Evolutionary conservation across 37 sponge, comb jelly and placozoan genomes (phyloP), one percentile per base, ranked within the genome.

Genomic region (Axinella damicornis): DNA sequence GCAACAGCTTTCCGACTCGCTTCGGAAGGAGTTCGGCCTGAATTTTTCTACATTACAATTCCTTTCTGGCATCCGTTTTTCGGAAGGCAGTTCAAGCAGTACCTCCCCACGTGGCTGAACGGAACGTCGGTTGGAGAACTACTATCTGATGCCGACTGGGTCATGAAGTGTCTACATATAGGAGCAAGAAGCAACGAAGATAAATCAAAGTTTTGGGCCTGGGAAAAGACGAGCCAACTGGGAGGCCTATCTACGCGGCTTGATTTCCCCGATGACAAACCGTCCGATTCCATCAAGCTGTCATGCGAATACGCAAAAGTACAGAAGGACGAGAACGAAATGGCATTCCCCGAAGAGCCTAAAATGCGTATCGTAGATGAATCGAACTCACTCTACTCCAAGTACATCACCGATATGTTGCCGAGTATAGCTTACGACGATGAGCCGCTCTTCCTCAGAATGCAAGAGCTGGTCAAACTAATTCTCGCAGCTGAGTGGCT

Each of bases 381-480:
- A 11, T 5, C 14, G 20, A 31, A 35, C 21, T 25, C 69, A 5
- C 1, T 14, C 19, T 88, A 88, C 65, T 46, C 88, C 12, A 71
- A 80, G 33, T 88, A 82, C 57, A 72, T 81, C 35, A 82, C 76
- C 6, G 67, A 71, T 0, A 61, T 73, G 0, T 84, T 41, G 21
- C 64, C 27, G 19, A 71, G 56, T 56, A 2, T 88, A 1, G 83
- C 88, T 27, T 73, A 83, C 35, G 33, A 88, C 63, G 88, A 82
- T 37, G 88, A 88, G 83, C 88, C 88, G 24, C 65, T 32, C 16
- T 88, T 88, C 40, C 65, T 71, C 12, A 81, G 82, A 60, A 62
- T 88, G 69, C 41, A 73, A 41, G 88, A 88, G 22, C 18, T 82
- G 17, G 32, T 73, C 58, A 88, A 88, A 64, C 54, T 82, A 57